These are phyloP conservation scores for Helicoverpa armigera DNA, from an alignment of 1,140 invertebrate genomes.

Conservation along the genomic window DNA sequence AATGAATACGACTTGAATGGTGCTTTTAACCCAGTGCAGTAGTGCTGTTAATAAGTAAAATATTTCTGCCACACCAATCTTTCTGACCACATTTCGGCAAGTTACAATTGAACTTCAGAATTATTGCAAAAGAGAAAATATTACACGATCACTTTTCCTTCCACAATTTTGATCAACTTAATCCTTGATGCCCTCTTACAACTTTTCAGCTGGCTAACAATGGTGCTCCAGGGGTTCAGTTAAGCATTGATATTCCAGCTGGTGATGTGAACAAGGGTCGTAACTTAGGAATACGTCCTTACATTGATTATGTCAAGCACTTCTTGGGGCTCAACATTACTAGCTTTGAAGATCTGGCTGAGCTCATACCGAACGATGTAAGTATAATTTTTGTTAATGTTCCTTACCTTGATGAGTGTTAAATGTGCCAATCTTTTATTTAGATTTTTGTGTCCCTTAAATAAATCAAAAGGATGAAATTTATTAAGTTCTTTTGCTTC, in stretches of 20 bases:
- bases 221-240: neutral
- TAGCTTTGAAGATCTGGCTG: neutral
- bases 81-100: too few species aligned
- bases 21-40: neutral
- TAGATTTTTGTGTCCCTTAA: too few species aligned
- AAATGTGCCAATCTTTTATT: too few species aligned
- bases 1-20: too few species aligned
- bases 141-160: neutral
- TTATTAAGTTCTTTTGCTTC: too few species aligned
- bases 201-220: constrained; percentile 25
- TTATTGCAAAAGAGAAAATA: too few species aligned
- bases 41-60: too few species aligned
- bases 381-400: neutral
- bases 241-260: neutral
- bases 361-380: neutral
- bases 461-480: too few species aligned
- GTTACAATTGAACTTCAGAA: too few species aligned
- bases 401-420: neutral
- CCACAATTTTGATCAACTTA: neutral
- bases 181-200: too few species aligned
- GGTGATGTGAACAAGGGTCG: constrained; percentile 41
- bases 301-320: constrained; percentile 34
- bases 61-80: too few species aligned
- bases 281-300: constrained; percentile 32
- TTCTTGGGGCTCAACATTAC: neutral